These are phyloP conservation scores for Seira musarum DNA, from an alignment of 2,888 invertebrate species.

Conservation along the genomic window DNA sequence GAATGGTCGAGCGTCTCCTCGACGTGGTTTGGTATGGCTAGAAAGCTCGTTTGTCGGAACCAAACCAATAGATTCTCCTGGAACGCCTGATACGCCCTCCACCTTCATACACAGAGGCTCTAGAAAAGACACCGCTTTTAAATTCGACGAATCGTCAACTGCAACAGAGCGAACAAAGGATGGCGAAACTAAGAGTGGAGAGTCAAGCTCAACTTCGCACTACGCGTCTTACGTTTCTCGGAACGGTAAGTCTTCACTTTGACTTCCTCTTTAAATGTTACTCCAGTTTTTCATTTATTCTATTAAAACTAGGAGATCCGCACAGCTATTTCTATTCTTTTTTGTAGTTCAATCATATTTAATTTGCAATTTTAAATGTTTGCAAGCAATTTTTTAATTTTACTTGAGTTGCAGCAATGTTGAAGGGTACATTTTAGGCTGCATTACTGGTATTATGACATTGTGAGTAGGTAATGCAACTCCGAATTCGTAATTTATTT, in stretches of 20 bases:
- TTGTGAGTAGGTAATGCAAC: no score
- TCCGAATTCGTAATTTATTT: no score
- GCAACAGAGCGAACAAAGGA: conserved; percentile 29
- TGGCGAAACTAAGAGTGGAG: conserved; percentile 28
- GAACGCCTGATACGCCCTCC: conserved; percentile 78
- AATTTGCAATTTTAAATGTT: background rate
- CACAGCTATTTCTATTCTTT: conserved; percentile 33
- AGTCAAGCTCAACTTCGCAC: conserved; percentile 47
- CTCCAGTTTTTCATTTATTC: background rate
- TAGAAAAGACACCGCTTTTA: conserved; percentile 32
- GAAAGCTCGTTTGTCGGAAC: conserved; percentile 93
- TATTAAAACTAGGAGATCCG: conserved; percentile 15
- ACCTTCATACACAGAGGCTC: conserved; percentile 60
- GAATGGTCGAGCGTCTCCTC: conserved; percentile 73
- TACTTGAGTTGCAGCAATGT: background rate
- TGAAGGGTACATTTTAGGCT: background rate
- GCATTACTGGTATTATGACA: no score
- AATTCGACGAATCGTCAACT: conserved; percentile 26
- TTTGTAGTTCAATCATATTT: background rate
- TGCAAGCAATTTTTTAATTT: background rate
- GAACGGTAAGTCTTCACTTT: conserved; percentile 67
- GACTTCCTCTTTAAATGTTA: conserved; percentile 7
- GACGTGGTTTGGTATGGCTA: conserved; percentile 82
- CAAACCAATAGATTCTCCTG: conserved; percentile 81
- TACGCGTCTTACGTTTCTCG: conserved; percentile 62